phyloP scores from a whole-genome alignment of 92 coral and sea anemone genomes.

The Umimayanthus kanabou region DNA sequence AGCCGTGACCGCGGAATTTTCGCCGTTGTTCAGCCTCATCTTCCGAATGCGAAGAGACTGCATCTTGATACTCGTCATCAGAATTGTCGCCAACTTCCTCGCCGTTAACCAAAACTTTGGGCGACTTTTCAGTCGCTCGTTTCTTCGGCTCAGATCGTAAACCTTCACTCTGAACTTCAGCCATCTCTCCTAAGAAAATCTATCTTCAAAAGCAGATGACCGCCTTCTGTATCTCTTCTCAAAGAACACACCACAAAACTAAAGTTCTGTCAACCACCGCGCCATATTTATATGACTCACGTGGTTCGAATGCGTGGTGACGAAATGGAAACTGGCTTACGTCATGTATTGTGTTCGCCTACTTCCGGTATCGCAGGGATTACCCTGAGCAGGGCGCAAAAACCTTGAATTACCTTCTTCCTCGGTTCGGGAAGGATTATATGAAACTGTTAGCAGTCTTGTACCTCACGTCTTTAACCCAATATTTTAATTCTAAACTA shows the following conservation, averaged over 20 bases:
- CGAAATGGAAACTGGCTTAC: constrained; percentile 43
- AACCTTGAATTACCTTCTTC: neutral
- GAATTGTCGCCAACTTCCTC: constrained; percentile 71
- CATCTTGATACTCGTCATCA: constrained; percentile 74
- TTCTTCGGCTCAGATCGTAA: constrained; percentile 41
- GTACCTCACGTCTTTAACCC: neutral
- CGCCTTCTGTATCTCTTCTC: neutral
- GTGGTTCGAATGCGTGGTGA: constrained; percentile 63
- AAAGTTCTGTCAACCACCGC: constrained; percentile 19
- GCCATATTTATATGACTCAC: constrained; percentile 70
- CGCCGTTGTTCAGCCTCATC: constrained; percentile 79
- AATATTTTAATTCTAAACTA: neutral
- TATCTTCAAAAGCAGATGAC: constrained; percentile 46
- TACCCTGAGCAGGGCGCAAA: neutral
- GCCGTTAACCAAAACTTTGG: constrained; percentile 80
- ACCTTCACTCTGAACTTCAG: constrained; percentile 76
- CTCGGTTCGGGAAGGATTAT: neutral
- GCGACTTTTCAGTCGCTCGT: constrained; percentile 70
- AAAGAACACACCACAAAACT: constrained; percentile 19
- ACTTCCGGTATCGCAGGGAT: constrained; percentile 65
- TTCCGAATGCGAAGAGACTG: constrained; percentile 71
- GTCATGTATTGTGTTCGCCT: constrained; percentile 48
- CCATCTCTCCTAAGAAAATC: constrained; percentile 64
- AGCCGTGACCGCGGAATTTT: constrained; percentile 56
- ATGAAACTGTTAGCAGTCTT: neutral